Evolutionary conservation across 2,888 invertebrate genomes (phyloP).

Genomic region (Ernsta delagoae): DNA sequence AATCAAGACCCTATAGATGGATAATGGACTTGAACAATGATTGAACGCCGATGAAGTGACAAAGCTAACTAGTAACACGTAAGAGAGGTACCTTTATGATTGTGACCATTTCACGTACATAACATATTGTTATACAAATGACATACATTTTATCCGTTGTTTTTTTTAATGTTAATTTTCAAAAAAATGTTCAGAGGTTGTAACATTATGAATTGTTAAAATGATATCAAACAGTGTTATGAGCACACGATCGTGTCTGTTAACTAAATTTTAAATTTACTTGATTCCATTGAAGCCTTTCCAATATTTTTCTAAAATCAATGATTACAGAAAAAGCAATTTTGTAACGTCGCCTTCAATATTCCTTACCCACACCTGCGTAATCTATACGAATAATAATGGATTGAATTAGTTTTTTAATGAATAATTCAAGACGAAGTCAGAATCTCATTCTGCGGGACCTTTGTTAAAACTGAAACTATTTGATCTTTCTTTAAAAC

Average conservation of each 20-base stretch:
- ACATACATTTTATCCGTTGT: no score
- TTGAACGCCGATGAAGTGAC: slow-evolving; percentile 22
- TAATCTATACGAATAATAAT: background rate
- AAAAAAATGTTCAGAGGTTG: no score
- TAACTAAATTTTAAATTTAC: no score
- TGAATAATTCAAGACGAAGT: background rate
- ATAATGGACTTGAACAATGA: slow-evolving; percentile 34
- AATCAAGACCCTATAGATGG: slow-evolving; percentile 26
- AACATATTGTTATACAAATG: no score
- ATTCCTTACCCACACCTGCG: background rate
- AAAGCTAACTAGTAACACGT: background rate
- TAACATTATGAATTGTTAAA: no score
- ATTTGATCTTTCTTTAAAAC: background rate
- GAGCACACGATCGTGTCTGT: no score
- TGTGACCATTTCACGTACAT: background rate
- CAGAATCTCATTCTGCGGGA: background rate
- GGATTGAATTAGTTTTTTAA: background rate
- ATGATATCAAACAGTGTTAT: no score
- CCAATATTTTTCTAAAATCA: no score
- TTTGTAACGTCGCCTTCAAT: background rate
- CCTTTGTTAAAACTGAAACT: background rate
- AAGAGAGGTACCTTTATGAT: background rate
- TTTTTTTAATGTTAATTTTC: no score
- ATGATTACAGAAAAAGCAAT: no score
- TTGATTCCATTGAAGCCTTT: no score